A percentile compares a stretch with the other conserved stretches of the same genome.
Conservation (phyloP, 2,888 invertebrate genomes). For the Cheilosia variabilis region DNA sequence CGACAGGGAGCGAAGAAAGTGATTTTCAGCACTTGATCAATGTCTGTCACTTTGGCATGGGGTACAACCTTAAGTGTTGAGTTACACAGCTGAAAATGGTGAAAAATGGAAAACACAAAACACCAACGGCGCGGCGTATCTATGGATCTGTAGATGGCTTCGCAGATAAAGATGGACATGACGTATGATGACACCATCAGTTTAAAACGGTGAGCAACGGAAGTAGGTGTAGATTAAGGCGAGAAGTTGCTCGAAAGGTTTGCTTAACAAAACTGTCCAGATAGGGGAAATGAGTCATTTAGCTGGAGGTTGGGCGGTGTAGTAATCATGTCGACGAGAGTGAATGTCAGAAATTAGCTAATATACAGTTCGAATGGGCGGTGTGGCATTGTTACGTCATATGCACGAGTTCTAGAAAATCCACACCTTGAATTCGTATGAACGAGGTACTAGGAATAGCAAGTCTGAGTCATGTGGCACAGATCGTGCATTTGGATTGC, state of each 20-base stretch:
- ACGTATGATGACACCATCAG: conserved; percentile 59
- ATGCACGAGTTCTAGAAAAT: neutral
- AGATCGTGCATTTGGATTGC: too few species aligned
- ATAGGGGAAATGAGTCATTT: conserved; percentile 56
- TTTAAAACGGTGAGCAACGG: conserved; percentile 49
- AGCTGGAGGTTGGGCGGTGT: conserved; percentile 16
- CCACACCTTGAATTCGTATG: neutral
- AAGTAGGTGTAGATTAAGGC: conserved; percentile 73
- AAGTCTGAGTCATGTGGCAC: too few species aligned
- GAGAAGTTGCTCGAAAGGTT: conserved; percentile 48
- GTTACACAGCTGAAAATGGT: conserved; percentile 38
- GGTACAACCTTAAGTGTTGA: conserved; percentile 29
- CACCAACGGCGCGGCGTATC: conserved; percentile 23
- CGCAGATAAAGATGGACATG: conserved; percentile 65
- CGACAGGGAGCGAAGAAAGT: conserved; percentile 42
- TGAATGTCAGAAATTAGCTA: conserved; percentile 3
- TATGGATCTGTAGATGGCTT: conserved; percentile 60
- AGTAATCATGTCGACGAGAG: conserved; percentile 3
- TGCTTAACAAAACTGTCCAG: conserved; percentile 46
- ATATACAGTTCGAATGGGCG: neutral
- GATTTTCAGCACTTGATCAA: conserved; percentile 61
- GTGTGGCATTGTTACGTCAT: conserved; percentile 14
- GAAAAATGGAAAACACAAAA: conserved; percentile 41
- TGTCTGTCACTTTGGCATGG: conserved; percentile 52
- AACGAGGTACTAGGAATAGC: neutral